Evolutionary conservation across 2,888 invertebrate genomes (phyloP), one percentile per base, ranked within the genome.

Genomic region (Notocelia uddmanniana): DNA sequence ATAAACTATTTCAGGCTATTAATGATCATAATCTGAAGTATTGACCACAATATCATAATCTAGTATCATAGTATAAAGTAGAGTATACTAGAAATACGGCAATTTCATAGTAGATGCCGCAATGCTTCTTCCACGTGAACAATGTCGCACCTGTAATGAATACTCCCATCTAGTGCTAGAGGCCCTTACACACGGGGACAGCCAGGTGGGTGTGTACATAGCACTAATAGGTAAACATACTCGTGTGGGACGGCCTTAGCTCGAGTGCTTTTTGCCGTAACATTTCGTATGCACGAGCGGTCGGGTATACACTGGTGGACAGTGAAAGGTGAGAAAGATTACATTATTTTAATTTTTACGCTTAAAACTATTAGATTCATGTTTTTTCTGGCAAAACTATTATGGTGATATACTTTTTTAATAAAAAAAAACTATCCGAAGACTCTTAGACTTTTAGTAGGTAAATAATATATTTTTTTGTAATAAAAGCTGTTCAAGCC

Each of bases 211-310:
- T 64, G 69, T 69, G 71, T 71, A 71, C 71, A 71, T 54, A 19
- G 71, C 60, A 59, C 71, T 71, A 71, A 71, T 71, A 71, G 71
- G 71, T 71, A 67, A 57, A 63, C 69, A 63, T 60, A 70, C 70
- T 70, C 59, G 70, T 71, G 66, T 67, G 71, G 66, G 71, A 55
- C 66, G 59, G 59, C 66, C 66, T 66, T 67, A 66, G 54, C 73
- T 62, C 74, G 71, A 74, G 75, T 75, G 75, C 75, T 75, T 75
- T 75, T 67, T 69, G 72, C 67, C 72, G 75, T 75, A 75, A 74
- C 75, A 69, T 75, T 72, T 69, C 72, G 58, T 75, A 72, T 73
- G 71, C 73, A 74, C 69, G 72, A 34, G 74, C 37, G 72, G 62
- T 58, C 54, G 67, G 58, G 58, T 72, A 58, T 54, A 68, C 52